A percentile compares a stretch with the other conserved stretches of the same genome.
Conservation (phyloP, 2,797 vertebrate species). For the Anguilla obscura region DNA sequence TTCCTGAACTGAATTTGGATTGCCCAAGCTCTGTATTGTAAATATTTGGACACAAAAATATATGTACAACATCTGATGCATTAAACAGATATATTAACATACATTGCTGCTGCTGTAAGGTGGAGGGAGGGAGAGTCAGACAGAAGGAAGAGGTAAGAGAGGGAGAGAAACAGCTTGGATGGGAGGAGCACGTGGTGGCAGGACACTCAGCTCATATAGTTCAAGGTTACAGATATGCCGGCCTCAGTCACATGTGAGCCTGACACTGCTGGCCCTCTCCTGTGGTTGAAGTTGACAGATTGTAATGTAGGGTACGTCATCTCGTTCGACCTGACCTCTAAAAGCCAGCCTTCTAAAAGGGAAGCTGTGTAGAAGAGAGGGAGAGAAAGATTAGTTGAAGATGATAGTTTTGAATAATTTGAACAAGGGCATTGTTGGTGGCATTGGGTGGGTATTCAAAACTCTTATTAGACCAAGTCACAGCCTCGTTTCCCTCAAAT, state of each 20-base stretch:
- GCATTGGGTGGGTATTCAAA: neutral
- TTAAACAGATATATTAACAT: neutral
- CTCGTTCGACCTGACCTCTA: conserved; percentile 7
- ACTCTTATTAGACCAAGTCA: neutral
- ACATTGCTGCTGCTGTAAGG: neutral
- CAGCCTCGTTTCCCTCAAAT: neutral
- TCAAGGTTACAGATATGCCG: neutral
- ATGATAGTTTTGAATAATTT: neutral
- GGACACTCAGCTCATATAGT: neutral
- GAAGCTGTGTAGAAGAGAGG: neutral
- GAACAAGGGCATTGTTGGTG: neutral
- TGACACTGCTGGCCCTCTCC: neutral
- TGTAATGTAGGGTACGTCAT: neutral
- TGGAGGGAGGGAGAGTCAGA: neutral
- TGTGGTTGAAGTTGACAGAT: neutral
- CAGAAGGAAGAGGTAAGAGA: neutral
- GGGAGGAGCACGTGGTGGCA: neutral
- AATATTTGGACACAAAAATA: neutral
- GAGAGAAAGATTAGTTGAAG: neutral
- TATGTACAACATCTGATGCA: neutral
- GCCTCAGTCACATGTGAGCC: neutral
- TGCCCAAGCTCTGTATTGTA: neutral
- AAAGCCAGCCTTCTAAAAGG: neutral
- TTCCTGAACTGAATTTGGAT: neutral
- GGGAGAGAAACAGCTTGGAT: neutral